Conservation (phyloP, 1,140 invertebrate genomes). For the Conopomorpha cramerella region DNA sequence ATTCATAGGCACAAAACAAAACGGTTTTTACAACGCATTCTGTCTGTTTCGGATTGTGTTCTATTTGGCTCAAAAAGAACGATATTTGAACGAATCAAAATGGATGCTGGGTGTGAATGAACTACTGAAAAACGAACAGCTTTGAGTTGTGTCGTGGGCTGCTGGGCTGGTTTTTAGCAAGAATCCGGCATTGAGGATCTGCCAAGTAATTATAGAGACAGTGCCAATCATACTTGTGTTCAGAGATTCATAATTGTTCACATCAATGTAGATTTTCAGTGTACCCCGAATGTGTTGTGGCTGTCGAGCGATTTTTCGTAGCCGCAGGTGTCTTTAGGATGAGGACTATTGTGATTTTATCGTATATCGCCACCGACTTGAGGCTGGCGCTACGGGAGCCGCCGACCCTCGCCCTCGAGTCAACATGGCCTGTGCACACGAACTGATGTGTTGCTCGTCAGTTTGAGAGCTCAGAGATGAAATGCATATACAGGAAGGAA, state of each 20-base stretch:
- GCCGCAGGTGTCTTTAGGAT: constrained; percentile 52
- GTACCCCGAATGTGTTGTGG: too few relatives aligned
- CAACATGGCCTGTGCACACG: constrained; percentile 43
- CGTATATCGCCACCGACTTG: constrained; percentile 30
- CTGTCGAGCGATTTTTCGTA: constrained; percentile 24
- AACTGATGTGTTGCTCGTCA: constrained; percentile 38
- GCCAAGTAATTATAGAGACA: constrained; percentile 31
- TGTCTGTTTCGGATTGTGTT: constrained; percentile 27
- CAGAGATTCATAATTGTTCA: constrained; percentile 15
- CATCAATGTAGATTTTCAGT: constrained; percentile 21
- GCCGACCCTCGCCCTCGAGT: constrained; percentile 20
- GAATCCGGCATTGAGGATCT: constrained; percentile 44
- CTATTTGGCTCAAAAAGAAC: constrained; percentile 43
- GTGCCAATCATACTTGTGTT: constrained; percentile 31
- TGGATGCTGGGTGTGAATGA: constrained; percentile 63
- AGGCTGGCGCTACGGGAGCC: constrained; percentile 26
- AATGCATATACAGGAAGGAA: constrained; percentile 62
- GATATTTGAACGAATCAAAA: constrained; percentile 63
- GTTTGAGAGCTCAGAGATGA: constrained; percentile 55
- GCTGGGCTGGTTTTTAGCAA: constrained; percentile 31
- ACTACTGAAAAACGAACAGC: constrained; percentile 61
- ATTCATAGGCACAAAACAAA: too few relatives aligned
- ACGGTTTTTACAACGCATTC: constrained; percentile 32
- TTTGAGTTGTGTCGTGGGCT: constrained; percentile 53
- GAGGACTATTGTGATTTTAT: constrained; percentile 45